A percentile compares a stretch with the other conserved stretches of the same genome.
These are phyloP conservation scores for Lysiphlebus fabarum DNA, from an alignment of 1,140 invertebrate species.

Conservation along the genomic window DNA sequence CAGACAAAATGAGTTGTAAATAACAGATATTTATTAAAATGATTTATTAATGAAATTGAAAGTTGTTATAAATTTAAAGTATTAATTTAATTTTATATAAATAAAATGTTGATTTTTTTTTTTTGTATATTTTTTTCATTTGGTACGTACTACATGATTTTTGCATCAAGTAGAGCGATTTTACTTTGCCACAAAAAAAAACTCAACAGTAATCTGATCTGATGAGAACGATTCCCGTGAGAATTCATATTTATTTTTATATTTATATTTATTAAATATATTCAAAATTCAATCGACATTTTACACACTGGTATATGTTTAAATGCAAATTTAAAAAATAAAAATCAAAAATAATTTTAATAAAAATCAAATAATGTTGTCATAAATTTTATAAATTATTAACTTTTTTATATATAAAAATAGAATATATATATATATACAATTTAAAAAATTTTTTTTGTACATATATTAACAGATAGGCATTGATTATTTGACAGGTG, in stretches of 20 bases:
- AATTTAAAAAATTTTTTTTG: neutral
- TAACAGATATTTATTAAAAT: neutral
- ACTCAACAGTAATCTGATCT: neutral
- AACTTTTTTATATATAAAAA: no score
- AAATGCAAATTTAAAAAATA: no score
- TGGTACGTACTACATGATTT: neutral
- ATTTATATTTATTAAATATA: neutral
- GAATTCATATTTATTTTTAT: neutral
- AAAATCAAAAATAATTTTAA: no score
- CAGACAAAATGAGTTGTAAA: neutral
- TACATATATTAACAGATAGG: no score
- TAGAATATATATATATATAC: neutral
- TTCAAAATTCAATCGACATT: no score
- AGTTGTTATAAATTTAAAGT: slow-evolving; percentile 2
- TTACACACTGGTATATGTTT: no score
- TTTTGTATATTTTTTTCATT: neutral
- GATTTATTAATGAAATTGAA: slow-evolving; percentile 13
- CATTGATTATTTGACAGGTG: no score
- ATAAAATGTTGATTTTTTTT: no score
- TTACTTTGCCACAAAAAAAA: neutral
- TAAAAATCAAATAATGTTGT: no score
- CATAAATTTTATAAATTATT: no score
- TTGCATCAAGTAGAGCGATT: neutral
- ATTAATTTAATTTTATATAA: no score
- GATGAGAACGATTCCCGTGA: slow-evolving; percentile 9